phyloP scores from a whole-genome alignment of 2,113 vertebrate genomes.

The Halichoeres trimaculatus region DNA sequence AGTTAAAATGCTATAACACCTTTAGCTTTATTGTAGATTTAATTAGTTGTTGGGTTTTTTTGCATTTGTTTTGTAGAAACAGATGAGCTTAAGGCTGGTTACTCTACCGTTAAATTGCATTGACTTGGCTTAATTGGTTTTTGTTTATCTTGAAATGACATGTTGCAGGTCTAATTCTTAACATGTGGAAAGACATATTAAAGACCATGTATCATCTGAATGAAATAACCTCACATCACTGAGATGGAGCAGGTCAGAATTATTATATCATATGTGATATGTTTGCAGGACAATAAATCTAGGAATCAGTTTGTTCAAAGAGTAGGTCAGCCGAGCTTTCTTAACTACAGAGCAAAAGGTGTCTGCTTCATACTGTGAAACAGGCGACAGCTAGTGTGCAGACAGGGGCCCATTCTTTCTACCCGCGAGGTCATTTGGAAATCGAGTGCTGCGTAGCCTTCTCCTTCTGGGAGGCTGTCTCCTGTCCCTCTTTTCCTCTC shows the following conservation, averaged over 20 bases:
- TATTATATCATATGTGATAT: background rate
- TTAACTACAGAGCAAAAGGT: slow-evolving; percentile 22
- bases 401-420: slow-evolving; percentile 56
- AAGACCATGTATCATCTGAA: background rate
- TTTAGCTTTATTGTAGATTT: background rate
- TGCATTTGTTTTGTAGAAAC: background rate
- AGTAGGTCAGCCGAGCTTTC: background rate
- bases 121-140: background rate
- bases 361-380: slow-evolving; percentile 43
- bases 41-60: background rate
- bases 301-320: slow-evolving; percentile 38
- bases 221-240: slow-evolving; percentile 1
- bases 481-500: slow-evolving; percentile 43
- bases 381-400: slow-evolving; percentile 49
- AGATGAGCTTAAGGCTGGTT: background rate
- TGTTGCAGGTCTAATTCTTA: background rate
- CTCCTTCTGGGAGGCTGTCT: slow-evolving; percentile 63
- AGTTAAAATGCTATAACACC: background rate
- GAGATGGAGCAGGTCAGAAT: background rate
- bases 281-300: slow-evolving; percentile 10
- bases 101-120: background rate
- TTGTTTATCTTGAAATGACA: background rate
- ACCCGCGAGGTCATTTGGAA: slow-evolving; percentile 74
- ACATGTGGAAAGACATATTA: background rate
- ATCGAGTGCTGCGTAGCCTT: slow-evolving; percentile 70